Base-by-base conservation (phyloP, 2,113 vertebrate genomes). In the Daboia siamensis region DNA sequence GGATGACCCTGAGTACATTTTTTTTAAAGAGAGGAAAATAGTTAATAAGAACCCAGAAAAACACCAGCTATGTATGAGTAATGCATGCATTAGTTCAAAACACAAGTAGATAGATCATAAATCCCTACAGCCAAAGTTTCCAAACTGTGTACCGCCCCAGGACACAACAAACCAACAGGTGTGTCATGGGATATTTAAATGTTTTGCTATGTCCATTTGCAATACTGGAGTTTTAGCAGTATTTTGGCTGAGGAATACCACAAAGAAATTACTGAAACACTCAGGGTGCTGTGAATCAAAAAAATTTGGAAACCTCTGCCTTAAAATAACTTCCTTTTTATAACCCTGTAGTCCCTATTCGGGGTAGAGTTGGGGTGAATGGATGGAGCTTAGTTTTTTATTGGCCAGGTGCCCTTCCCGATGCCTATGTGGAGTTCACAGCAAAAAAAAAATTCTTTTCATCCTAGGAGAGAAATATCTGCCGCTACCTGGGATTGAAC, bases 1-100 rank as follows among this genome's bases (percentile, higher is more conserved):
- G 98, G 99, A 95, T 99, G 99, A 61, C 99, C 99, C 99, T 99
- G 93, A 93, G 23, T 26, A 64, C 13, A 89, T 33, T 86, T 61
- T 80, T 80, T 92, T 24, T 94, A 93, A 94, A 51, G 12, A 95
- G 96, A 94, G 15, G 92, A 90, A 56, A 93, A 88, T 0, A 92
- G 46, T 69, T 84, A 48, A 89, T 52, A 17, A 54, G 2, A 9
- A 33, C 1, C 6, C 7, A 89, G 24, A 55, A 5, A 33, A 44
- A 48, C 48, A 44, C 26, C n/a, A 88, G 86, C 57, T 24, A 74
- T 15, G 26, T 29, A 26, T 74, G 23, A 48, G 13, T 55, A 15
- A 61, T 26, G 17, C 15, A 86, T 80, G 7, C 74, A 80, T 80
- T 80, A 10, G 33, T 80, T 80, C 52, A 57, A 91, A 90, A 52